Evolutionary conservation across 2,797 vertebrate species (phyloP).

Genomic region (Tachyglossus aculeatus): DNA sequence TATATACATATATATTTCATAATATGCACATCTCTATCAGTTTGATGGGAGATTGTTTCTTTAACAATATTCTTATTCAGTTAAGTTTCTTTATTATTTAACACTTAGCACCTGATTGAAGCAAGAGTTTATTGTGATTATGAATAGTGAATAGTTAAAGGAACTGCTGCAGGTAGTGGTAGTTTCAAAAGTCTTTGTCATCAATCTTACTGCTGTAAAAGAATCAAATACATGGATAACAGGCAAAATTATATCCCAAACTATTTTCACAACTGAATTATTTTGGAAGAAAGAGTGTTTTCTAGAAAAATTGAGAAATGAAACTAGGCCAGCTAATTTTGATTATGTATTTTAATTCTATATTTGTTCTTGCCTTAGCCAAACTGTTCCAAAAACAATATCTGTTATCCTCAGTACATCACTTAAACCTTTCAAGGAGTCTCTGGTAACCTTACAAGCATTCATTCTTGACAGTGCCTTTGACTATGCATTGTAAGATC

Average conservation of each 20-base stretch:
- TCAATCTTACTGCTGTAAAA: background rate
- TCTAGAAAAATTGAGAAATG: constrained; percentile 1
- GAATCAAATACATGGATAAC: constrained; percentile 1
- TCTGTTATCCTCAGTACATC: too few species aligned
- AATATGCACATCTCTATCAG: background rate
- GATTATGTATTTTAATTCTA: constrained; percentile 18
- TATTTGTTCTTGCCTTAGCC: constrained; percentile 11
- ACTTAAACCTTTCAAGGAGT: too few species aligned
- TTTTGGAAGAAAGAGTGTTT: constrained; percentile 9
- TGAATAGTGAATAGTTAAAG: too few species aligned
- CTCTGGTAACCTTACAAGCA: too few species aligned
- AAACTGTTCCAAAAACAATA: background rate
- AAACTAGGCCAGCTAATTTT: background rate
- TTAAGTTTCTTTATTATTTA: background rate
- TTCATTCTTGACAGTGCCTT: too few species aligned
- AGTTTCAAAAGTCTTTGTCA: constrained; percentile 5
- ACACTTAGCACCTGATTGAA: background rate
- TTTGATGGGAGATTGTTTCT: background rate
- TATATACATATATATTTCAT: background rate
- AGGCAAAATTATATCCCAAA: background rate
- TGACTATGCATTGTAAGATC: too few species aligned
- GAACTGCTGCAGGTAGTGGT: background rate
- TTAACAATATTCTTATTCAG: background rate
- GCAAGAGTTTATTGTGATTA: background rate
- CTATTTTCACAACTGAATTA: constrained; percentile 13